phyloP scores from a whole-genome alignment of 2,888 invertebrate genomes.

The Drosophila colorata region DNA sequence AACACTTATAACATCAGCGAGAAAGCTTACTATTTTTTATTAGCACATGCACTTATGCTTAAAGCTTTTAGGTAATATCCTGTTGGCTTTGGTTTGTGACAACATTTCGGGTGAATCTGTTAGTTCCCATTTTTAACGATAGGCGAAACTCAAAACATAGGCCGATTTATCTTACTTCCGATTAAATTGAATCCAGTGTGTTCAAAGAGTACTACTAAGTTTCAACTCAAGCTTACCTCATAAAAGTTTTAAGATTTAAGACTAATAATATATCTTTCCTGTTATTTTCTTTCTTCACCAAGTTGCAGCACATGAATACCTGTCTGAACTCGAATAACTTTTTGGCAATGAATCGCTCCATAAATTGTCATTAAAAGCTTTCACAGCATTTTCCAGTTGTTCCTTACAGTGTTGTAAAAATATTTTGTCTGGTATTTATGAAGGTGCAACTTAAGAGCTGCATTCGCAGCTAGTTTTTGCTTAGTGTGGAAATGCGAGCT shows the following conservation, averaged over 20 bases:
- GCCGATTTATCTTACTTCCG: no score
- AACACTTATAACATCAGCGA: background rate
- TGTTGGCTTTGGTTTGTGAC: background rate
- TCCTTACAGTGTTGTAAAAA: background rate
- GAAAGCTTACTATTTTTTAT: background rate
- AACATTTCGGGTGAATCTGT: no score
- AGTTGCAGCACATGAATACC: background rate
- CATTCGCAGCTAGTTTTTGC: constrained; percentile 24
- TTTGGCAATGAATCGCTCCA: background rate
- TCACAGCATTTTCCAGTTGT: constrained; percentile 10
- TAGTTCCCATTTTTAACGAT: constrained; percentile 4
- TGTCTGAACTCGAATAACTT: background rate
- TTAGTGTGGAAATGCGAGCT: constrained; percentile 16
- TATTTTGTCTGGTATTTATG: constrained; percentile 36
- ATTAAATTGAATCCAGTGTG: background rate
- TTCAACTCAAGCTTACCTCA: background rate
- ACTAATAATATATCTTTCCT: no score
- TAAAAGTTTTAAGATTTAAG: no score
- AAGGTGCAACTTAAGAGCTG: constrained; percentile 13
- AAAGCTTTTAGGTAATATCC: background rate
- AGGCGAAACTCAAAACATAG: background rate
- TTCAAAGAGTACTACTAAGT: no score
- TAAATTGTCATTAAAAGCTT: constrained; percentile 6
- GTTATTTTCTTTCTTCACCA: no score
- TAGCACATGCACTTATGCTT: background rate